These are phyloP conservation scores for Oryzias javanicus DNA, from an alignment of 2,113 vertebrate species.

Conservation along the genomic window DNA sequence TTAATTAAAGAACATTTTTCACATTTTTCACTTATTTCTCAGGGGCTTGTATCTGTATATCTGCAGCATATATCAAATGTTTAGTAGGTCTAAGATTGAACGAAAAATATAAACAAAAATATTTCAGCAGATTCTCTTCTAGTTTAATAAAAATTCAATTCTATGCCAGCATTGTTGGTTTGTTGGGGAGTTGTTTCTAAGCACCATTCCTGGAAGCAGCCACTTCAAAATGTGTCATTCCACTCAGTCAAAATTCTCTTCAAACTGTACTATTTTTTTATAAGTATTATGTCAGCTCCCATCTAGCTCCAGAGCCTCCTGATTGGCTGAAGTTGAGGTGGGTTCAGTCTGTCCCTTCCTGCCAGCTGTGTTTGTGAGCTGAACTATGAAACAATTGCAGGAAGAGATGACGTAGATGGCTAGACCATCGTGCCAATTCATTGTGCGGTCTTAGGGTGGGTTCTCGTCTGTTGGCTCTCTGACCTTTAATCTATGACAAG, in stretches of 20 bases:
- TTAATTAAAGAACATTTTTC: no score
- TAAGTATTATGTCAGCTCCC: conserved; percentile 46
- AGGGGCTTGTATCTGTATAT: no score
- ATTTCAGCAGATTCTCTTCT: background rate
- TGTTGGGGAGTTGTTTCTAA: background rate
- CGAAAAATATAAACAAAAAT: no score
- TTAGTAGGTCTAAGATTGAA: no score
- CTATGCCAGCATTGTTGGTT: background rate
- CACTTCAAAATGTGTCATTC: background rate
- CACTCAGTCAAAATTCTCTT: background rate
- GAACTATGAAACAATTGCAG: conserved; percentile 68
- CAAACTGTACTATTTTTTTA: conserved; percentile 3
- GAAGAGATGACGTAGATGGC: conserved; percentile 60
- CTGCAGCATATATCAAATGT: no score
- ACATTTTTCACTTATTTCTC: no score
- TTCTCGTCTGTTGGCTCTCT: conserved; percentile 37
- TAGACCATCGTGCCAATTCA: conserved; percentile 45
- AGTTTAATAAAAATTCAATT: background rate
- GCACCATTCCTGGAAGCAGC: background rate
- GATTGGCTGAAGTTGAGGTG: conserved; percentile 44
- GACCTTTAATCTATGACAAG: conserved; percentile 55
- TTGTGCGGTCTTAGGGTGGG: conserved; percentile 56
- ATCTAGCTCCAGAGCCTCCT: conserved; percentile 10
- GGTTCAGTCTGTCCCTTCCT: conserved; percentile 60
- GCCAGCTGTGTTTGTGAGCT: conserved; percentile 48